Evolutionary conservation across 2,113 vertebrate genomes (phyloP).

Genomic region (Galemys pyrenaicus): DNA sequence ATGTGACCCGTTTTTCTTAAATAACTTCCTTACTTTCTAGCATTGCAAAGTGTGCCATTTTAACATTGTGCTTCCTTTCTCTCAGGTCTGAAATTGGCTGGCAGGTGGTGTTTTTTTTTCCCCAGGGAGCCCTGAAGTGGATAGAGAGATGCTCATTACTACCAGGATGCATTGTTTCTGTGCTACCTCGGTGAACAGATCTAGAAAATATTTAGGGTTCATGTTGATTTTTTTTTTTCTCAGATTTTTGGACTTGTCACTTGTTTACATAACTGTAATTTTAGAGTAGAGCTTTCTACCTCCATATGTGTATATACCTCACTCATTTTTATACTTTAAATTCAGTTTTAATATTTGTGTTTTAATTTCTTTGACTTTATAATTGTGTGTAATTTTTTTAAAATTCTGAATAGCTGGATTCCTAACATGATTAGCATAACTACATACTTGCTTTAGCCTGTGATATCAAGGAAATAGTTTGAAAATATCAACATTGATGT

Average conservation of each 20-base stretch:
- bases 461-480: not conserved
- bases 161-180: not conserved
- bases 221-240: not conserved
- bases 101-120: too few relatives aligned
- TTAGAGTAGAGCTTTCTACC: too few relatives aligned
- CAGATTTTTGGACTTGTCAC: too few relatives aligned
- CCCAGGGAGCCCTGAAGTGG: not conserved
- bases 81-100: not conserved
- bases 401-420: not conserved
- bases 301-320: too few relatives aligned
- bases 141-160: not conserved
- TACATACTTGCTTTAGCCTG: not conserved
- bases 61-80: not conserved
- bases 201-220: not conserved
- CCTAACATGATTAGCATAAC: not conserved
- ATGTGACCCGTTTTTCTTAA: not conserved
- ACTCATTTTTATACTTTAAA: not conserved
- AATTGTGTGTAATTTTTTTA: not conserved
- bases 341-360: not conserved
- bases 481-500: not conserved
- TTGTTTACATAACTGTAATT: too few relatives aligned
- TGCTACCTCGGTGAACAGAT: not conserved
- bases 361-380: conserved; percentile 13
- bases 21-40: not conserved
- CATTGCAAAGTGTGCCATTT: not conserved